Evolutionary conservation across 2,113 vertebrate genomes (phyloP).

Genomic region (Triplophysa dalaica): DNA sequence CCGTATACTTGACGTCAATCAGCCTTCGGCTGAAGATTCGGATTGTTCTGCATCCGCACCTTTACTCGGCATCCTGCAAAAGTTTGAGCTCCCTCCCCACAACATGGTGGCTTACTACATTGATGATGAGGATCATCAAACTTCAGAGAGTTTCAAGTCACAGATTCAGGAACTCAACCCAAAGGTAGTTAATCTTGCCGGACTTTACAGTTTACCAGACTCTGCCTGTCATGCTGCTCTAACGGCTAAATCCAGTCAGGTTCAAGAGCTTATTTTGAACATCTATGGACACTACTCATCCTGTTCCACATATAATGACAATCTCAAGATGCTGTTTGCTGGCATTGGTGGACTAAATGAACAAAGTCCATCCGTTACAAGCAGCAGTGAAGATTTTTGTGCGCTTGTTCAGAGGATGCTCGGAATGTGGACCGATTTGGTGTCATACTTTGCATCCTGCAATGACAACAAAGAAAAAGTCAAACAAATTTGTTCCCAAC

Average conservation of each 20-base stretch:
- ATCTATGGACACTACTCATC: conserved; percentile 62
- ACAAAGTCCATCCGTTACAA: conserved; percentile 41
- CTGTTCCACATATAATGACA: conserved; percentile 53
- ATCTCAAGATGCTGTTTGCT: conserved; percentile 66
- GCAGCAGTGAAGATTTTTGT: conserved; percentile 62
- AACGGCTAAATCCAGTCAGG: conserved; percentile 56
- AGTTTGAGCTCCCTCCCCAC: conserved; percentile 60
- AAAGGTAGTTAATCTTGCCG: conserved; percentile 58
- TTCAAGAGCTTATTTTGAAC: conserved; percentile 61
- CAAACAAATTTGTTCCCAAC: conserved; percentile 61
- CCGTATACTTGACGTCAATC: conserved; percentile 68
- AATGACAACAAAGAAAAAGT: conserved; percentile 50
- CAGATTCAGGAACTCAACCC: conserved; percentile 68
- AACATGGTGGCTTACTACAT: conserved; percentile 66
- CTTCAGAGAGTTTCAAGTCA: conserved; percentile 56
- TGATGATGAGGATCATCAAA: conserved; percentile 38
- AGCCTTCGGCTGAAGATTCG: conserved; percentile 14
- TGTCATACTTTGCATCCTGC: conserved; percentile 62
- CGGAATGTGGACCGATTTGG: conserved; percentile 68
- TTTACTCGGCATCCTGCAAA: conserved; percentile 62
- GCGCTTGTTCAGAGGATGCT: conserved; percentile 60
- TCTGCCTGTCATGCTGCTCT: conserved; percentile 61
- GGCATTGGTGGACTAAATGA: conserved; percentile 43
- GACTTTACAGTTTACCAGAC: conserved; percentile 64
- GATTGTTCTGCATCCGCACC: conserved; percentile 40